Percentiles rank a stretch among this genome's conserved stretches.
Conservation (phyloP, 2,113 vertebrate species). For the Nerophis lumbriciformis region DNA sequence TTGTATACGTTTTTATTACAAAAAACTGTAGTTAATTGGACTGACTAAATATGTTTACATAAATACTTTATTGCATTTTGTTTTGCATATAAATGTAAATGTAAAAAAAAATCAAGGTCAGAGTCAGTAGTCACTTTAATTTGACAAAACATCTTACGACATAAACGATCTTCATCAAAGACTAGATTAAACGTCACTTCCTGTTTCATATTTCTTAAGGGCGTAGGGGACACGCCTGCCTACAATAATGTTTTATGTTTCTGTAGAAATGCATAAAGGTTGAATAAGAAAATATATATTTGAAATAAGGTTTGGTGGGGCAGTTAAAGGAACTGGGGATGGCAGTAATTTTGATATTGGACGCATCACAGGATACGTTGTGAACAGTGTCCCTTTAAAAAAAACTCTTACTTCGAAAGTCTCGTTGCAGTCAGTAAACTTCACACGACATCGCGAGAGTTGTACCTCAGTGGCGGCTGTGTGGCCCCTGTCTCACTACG, state of each 20-base stretch:
- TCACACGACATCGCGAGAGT: constrained; percentile 59
- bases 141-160: not conserved
- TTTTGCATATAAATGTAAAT: not conserved
- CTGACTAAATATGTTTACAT: too few species aligned
- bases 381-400: constrained; percentile 51
- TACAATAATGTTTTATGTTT: not conserved
- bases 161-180: constrained; percentile 32
- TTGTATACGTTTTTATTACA: not conserved
- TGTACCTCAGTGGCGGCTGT: constrained; percentile 68
- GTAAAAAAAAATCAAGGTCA: not conserved
- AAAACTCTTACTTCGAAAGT: constrained; percentile 4
- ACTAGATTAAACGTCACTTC: constrained; percentile 29
- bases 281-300: not conserved
- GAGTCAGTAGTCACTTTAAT: not conserved
- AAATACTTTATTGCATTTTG: not conserved
- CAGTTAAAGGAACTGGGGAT: not conserved
- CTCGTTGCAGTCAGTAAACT: constrained; percentile 41
- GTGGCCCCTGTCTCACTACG: constrained; percentile 67
- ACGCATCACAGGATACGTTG: not conserved
- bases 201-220: not conserved
- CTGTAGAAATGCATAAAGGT: not conserved
- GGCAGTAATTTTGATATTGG: not conserved
- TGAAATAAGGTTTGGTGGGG: not conserved
- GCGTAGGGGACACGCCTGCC: not conserved
- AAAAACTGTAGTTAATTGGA: too few species aligned